These are phyloP conservation scores for Megalonaias nervosa DNA, from an alignment of 1,140 invertebrate species.

Conservation along the genomic window DNA sequence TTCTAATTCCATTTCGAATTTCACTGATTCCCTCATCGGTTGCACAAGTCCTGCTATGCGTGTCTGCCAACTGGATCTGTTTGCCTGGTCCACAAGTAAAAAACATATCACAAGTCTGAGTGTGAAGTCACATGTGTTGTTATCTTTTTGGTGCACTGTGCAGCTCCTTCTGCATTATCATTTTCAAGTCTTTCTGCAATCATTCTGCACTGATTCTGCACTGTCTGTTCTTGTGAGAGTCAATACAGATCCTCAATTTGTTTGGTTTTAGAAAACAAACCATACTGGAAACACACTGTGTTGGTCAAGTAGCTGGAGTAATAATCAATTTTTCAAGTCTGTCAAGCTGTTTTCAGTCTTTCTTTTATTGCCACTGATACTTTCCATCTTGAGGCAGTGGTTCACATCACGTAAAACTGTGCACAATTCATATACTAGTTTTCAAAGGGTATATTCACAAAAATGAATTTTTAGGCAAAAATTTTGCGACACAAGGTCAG, in stretches of 20 bases:
- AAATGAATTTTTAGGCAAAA: too few relatives aligned
- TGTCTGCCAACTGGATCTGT: constrained; percentile 69
- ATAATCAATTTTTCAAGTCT: constrained; percentile 40
- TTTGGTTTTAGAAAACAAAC: constrained; percentile 28
- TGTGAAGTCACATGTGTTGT: constrained; percentile 10
- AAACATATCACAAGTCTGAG: constrained; percentile 71
- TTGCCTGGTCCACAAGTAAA: constrained; percentile 56
- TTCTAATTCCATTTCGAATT: not conserved
- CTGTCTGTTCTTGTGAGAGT: too few relatives aligned
- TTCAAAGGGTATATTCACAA: too few relatives aligned
- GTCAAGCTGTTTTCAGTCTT: constrained; percentile 19
- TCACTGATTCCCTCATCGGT: not conserved
- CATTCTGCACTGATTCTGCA: not conserved
- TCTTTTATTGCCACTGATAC: constrained; percentile 20
- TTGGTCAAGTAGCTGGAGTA: constrained; percentile 37
- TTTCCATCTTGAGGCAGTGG: constrained; percentile 17
- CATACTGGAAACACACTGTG: constrained; percentile 43
- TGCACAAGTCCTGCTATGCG: constrained; percentile 38
- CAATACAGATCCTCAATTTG: too few relatives aligned
- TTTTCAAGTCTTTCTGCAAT: constrained; percentile 8
- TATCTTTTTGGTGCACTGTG: not conserved
- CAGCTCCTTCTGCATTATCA: constrained; percentile 1
- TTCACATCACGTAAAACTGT: constrained; percentile 29
- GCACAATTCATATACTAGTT: too few relatives aligned
- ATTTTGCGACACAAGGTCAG: too few relatives aligned